Evolutionary conservation across 2,797 vertebrate genomes (phyloP), one percentile per base, ranked within the genome.

Genomic region (Ptychobarbus kaznakovi): DNA sequence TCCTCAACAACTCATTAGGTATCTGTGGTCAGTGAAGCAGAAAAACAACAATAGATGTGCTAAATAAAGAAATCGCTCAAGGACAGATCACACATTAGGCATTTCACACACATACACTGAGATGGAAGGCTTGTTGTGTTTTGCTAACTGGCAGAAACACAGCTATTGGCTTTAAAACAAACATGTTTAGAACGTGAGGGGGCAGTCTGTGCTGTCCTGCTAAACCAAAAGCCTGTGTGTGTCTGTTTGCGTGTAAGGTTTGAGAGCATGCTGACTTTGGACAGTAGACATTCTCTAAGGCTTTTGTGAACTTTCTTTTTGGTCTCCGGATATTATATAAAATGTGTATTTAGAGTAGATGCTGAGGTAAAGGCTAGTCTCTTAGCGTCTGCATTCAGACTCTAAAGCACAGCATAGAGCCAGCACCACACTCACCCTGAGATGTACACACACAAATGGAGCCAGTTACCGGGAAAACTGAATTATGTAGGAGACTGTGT

Each of bases 1-100:
- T 49, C 15, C 25, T 25, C 13, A 49, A 63, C 49, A 42, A 69
- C 28, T 53, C 65, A 61, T 56, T 28, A 32, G 38, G 63, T 51
- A 42, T 76, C 46, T 53, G 35, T 22, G 32, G 38, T 82, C 38
- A 38, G 35, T 6, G n/a, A 82, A 63, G 38, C 28, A 40, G 4
- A 78, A 69, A 70, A 35, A 40, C 40, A 61, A 68, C 58, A 68
- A 81, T 65, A 74, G 66, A 49, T 68, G 16, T 70, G 32, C 80
- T 74, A 80, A 89, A 88, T 80, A 83, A 86, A 85, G 86, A 32
- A 69, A 86, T 65, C 1, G 28, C 68, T 18, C 22, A 65, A 85
- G 80, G 77, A 49, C 32, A 56, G 32, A 58, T 70, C 35, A 58
- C 68, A 22, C 51, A 84, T 46, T 32, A 73, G 11, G 80, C 56